phyloP scores from a whole-genome alignment of 1,140 invertebrate genomes.

The Ctenoplectra terminalis region DNA sequence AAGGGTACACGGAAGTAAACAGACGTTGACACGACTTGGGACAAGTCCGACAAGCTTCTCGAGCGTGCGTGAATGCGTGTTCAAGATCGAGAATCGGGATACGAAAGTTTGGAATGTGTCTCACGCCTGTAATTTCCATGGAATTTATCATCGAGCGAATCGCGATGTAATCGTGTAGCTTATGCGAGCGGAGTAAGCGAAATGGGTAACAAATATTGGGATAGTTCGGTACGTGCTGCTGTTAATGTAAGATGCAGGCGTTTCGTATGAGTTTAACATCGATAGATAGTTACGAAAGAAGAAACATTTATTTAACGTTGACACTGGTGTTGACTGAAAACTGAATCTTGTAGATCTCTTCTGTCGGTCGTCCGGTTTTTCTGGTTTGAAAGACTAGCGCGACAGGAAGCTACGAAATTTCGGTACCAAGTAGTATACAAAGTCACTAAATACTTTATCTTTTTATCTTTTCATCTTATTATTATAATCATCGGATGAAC shows the following conservation, averaged over 20 bases:
- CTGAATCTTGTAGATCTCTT: not conserved
- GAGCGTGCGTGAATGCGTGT: not conserved
- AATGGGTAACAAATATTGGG: not conserved
- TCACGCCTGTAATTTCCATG: not conserved
- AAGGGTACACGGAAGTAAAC: not conserved
- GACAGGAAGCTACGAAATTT: not conserved
- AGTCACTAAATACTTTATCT: too few species aligned
- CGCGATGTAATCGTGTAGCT: not conserved
- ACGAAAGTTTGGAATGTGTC: not conserved
- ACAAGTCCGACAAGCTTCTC: not conserved
- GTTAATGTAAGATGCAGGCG: not conserved
- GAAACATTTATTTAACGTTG: not conserved
- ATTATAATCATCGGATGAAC: too few species aligned
- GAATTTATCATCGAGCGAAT: not conserved
- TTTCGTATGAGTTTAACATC: not conserved
- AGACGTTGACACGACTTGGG: conserved; percentile 6
- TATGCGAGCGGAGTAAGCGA: not conserved
- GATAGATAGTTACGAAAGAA: not conserved
- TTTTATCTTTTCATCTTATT: too few species aligned
- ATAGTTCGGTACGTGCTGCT: not conserved
- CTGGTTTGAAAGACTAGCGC: not conserved
- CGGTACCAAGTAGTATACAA: not conserved
- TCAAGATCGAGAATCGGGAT: not conserved
- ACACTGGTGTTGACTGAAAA: not conserved
- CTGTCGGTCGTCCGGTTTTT: conserved; percentile 8